Conservation (phyloP, 2,113 vertebrate species). For the Mohoua ochrocephala region DNA sequence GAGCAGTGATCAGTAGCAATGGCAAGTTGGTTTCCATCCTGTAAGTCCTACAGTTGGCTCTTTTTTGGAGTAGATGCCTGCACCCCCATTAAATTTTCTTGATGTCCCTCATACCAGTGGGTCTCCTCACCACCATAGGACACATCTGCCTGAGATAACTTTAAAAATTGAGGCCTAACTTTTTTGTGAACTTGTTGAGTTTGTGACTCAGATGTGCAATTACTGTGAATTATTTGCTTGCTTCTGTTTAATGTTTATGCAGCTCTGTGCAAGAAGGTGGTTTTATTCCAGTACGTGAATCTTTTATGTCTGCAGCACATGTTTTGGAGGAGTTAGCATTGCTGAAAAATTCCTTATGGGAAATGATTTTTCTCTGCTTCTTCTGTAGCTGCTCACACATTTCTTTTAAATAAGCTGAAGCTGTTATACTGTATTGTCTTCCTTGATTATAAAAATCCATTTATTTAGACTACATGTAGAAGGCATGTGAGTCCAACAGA, state of each 20-base stretch:
- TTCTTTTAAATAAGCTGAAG: not conserved
- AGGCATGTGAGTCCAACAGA: not conserved
- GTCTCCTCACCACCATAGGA: not conserved
- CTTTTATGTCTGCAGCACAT: not conserved
- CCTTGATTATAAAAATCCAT: not conserved
- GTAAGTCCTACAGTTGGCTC: not conserved
- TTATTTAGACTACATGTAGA: not conserved
- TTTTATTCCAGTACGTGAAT: not conserved
- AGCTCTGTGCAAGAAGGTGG: not conserved
- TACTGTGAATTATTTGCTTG: not conserved
- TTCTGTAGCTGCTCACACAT: not conserved
- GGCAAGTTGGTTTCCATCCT: not conserved
- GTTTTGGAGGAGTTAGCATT: not conserved
- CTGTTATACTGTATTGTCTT: not conserved
- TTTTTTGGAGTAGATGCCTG: not conserved
- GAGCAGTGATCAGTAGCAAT: not conserved
- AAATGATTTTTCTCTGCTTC: not conserved
- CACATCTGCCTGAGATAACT: not conserved
- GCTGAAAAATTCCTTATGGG: not conserved
- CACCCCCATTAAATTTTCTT: not conserved
- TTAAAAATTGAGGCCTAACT: not conserved
- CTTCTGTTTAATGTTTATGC: not conserved
- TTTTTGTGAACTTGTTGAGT: not conserved
- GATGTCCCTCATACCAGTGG: not conserved
- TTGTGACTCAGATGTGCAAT: not conserved